These are phyloP conservation scores for Platycheirus albimanus DNA, from an alignment of 2,888 invertebrate species.

Conservation along the genomic window DNA sequence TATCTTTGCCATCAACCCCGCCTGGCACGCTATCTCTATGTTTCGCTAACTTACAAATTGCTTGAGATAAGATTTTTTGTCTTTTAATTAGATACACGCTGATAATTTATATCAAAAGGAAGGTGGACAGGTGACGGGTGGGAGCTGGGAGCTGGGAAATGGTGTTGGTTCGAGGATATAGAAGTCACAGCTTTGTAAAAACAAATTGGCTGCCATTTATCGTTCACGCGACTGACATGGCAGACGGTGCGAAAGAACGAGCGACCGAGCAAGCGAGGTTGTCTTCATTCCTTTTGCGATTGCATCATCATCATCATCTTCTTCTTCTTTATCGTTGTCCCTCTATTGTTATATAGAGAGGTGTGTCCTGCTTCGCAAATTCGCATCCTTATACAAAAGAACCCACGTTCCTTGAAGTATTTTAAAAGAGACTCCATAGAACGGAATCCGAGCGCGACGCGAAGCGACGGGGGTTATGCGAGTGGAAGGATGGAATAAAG, in stretches of 20 bases:
- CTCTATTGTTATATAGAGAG: conserved; percentile 29
- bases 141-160: neutral
- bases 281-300: conserved; percentile 31
- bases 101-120: conserved; percentile 60
- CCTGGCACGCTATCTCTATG: conserved; percentile 38
- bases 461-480: too few species aligned
- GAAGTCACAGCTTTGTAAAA: conserved; percentile 42
- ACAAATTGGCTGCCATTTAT: conserved; percentile 67
- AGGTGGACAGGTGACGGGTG: neutral
- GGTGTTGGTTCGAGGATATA: neutral
- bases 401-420: conserved; percentile 1
- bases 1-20: neutral
- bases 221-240: conserved; percentile 11
- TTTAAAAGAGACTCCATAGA: too few species aligned
- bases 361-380: neutral
- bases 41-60: conserved; percentile 62
- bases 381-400: conserved; percentile 4
- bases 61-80: conserved; percentile 59
- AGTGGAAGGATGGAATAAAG: neutral
- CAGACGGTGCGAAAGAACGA: neutral
- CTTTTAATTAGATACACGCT: conserved; percentile 67
- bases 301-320: conserved; percentile 54
- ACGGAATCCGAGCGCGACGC: neutral
- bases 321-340: neutral
- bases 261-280: neutral